Conservation (phyloP, 2,113 vertebrate genomes). For the Monopterus albus region DNA sequence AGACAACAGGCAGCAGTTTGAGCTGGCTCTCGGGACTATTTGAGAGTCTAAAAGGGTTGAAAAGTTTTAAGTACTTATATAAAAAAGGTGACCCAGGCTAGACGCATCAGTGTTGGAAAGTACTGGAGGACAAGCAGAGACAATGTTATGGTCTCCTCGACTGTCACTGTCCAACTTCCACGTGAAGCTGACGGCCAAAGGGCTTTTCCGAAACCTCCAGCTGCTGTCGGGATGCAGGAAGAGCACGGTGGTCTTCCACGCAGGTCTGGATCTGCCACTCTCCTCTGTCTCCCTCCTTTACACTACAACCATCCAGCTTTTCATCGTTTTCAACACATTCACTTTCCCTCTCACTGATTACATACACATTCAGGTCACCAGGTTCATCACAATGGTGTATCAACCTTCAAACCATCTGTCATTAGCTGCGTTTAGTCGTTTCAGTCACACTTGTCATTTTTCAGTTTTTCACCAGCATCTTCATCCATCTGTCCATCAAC, state of each 20-base stretch:
- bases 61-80: background rate
- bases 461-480: background rate
- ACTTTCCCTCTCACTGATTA: background rate
- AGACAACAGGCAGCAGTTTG: too few relatives aligned
- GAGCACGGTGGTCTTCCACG: conserved; percentile 88
- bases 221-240: conserved; percentile 89
- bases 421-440: too few relatives aligned
- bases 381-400: background rate
- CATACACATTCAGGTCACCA: background rate
- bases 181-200: conserved; percentile 92
- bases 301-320: background rate
- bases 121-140: background rate
- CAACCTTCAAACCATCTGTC: background rate
- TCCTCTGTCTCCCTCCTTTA: background rate
- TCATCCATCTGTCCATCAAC: background rate
- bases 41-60: background rate
- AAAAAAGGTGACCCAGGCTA: background rate
- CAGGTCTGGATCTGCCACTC: conserved; percentile 85
- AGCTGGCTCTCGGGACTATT: background rate
- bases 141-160: conserved; percentile 93
- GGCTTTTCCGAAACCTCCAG: conserved; percentile 90
- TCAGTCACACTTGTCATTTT: too few relatives aligned
- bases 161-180: conserved; percentile 94
- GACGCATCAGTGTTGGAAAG: too few relatives aligned
- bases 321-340: background rate